Percentiles rank a stretch among this genome's conserved stretches.
These are phyloP conservation scores for Tragelaphus imberbis DNA, from an alignment of 2,113 vertebrate genomes.

Conservation along the genomic window DNA sequence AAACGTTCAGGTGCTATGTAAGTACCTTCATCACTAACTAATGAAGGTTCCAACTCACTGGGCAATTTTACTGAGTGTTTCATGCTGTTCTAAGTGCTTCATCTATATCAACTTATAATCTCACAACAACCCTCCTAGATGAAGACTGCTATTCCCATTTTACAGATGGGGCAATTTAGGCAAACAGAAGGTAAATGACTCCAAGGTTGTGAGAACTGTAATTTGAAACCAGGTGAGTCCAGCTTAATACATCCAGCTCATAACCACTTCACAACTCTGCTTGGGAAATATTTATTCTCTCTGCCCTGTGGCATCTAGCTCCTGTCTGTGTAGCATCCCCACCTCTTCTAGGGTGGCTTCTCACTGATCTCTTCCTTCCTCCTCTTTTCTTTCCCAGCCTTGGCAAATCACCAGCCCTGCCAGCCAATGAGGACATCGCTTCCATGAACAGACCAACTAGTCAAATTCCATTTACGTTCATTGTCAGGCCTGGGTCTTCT, in stretches of 20 bases:
- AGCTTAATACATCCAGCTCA: not conserved
- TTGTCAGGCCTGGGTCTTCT: not conserved
- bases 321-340: accelerated
- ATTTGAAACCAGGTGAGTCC: not conserved
- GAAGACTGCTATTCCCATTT: not conserved
- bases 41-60: not conserved
- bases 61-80: not conserved
- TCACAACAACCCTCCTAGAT: not conserved
- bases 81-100: not conserved
- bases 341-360: not conserved
- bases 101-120: not conserved
- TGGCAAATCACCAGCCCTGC: not conserved
- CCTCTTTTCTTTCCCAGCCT: not conserved
- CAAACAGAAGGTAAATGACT: not conserved
- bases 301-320: not conserved
- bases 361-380: not conserved
- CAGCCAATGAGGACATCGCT: not conserved
- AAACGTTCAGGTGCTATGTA: not conserved
- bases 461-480: not conserved
- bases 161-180: not conserved
- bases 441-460: not conserved
- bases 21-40: not conserved
- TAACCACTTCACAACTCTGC: not conserved
- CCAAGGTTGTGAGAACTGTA: not conserved
- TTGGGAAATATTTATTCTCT: not conserved